phyloP scores from a whole-genome alignment of 2,888 invertebrate species.

The Hydrotaea cyrtoneurina region DNA sequence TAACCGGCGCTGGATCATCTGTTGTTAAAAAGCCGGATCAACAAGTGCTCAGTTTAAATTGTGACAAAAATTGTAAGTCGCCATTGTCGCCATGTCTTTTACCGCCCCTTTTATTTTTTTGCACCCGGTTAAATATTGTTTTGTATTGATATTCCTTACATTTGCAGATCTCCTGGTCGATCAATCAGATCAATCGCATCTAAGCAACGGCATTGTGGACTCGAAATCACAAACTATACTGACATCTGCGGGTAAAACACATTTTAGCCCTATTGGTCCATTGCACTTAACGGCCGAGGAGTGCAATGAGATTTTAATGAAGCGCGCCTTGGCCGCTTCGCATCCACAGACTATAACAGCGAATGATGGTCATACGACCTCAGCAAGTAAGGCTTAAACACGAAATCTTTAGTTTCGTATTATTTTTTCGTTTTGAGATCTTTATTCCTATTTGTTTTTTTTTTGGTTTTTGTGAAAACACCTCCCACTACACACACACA shows the following conservation, averaged over 20 bases:
- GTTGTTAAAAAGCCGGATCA: slow-evolving; percentile 80
- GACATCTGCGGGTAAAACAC: slow-evolving; percentile 80
- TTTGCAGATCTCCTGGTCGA: slow-evolving; percentile 79
- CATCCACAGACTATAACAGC: slow-evolving; percentile 81
- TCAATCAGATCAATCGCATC: slow-evolving; percentile 78
- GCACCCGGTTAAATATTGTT: slow-evolving; percentile 44
- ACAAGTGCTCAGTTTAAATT: slow-evolving; percentile 80
- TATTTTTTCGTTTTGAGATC: too few relatives aligned
- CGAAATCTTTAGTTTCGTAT: slow-evolving; percentile 24
- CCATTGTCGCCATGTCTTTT: not conserved
- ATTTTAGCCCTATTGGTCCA: slow-evolving; percentile 87
- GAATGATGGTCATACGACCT: slow-evolving; percentile 77
- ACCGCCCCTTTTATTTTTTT: not conserved
- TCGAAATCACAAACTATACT: slow-evolving; percentile 81
- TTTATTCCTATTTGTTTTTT: slow-evolving; percentile 52
- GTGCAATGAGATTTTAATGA: slow-evolving; percentile 90
- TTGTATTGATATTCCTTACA: slow-evolving; percentile 72
- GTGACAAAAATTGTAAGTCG: slow-evolving; percentile 81
- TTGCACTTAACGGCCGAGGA: slow-evolving; percentile 88
- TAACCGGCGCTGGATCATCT: slow-evolving; percentile 79
- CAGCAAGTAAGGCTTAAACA: slow-evolving; percentile 76
- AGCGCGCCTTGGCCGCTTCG: slow-evolving; percentile 86
- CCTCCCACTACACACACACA: too few relatives aligned
- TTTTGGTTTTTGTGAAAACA: slow-evolving; percentile 23
- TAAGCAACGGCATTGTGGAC: slow-evolving; percentile 80